These are phyloP conservation scores for Macquaria ambigua DNA, from an alignment of 2,113 vertebrate species.

Conservation along the genomic window DNA sequence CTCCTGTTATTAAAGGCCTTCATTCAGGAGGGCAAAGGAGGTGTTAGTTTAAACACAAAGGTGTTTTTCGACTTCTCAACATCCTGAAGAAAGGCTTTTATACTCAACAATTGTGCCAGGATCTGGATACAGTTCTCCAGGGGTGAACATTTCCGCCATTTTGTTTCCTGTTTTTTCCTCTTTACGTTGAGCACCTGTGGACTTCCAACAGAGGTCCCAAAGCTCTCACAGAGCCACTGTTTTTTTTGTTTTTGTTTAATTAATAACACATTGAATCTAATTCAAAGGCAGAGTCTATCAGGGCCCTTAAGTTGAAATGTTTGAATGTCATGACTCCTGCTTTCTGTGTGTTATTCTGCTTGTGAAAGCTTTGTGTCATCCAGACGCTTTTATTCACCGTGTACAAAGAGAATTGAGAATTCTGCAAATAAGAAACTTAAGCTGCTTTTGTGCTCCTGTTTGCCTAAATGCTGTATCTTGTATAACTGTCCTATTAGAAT, in stretches of 20 bases:
- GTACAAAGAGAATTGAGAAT: not conserved
- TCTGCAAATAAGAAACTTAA: not conserved
- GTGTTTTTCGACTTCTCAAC: not conserved
- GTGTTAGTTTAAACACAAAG: not conserved
- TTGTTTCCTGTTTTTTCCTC: not conserved
- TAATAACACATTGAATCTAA: not conserved
- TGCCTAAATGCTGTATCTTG: not conserved
- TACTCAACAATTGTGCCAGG: not conserved
- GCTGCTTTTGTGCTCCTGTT: not conserved
- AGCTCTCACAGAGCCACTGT: not conserved
- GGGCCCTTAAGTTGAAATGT: not conserved
- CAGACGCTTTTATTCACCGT: not conserved
- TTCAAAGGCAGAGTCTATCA: not conserved
- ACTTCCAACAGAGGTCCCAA: not conserved
- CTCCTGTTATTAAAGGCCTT: not conserved
- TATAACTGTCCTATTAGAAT: too few species aligned
- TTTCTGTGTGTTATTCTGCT: not conserved
- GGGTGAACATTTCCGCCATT: not conserved
- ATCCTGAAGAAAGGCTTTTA: constrained; percentile 10
- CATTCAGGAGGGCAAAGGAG: not conserved
- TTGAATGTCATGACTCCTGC: constrained; percentile 1
- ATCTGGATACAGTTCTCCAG: not conserved
- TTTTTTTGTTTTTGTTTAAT: constrained; percentile 8
- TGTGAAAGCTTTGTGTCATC: not conserved
- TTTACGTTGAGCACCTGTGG: not conserved